These are phyloP conservation scores for Ageneiosus marmoratus DNA, from an alignment of 2,113 vertebrate genomes.

Conservation along the genomic window DNA sequence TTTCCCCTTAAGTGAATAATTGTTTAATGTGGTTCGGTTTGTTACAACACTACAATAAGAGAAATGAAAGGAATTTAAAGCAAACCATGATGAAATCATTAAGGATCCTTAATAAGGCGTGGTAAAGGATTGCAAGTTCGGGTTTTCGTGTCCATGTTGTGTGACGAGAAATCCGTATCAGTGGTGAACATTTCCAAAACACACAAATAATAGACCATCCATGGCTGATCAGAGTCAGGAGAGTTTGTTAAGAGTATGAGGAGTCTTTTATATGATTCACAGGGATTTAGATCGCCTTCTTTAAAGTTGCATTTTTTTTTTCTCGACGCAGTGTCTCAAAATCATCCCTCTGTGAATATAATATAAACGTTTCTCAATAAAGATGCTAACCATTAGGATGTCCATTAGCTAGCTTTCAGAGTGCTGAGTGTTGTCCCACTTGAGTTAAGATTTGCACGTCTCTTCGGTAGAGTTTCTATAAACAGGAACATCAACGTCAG, in stretches of 20 bases:
- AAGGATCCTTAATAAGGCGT: slow-evolving; percentile 39
- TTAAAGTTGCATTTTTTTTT: slow-evolving; percentile 4
- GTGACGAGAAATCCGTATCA: slow-evolving; percentile 18
- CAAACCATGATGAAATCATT: slow-evolving; percentile 53
- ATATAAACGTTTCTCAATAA: background rate
- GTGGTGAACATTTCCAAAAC: slow-evolving; percentile 45
- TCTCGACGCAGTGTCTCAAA: background rate
- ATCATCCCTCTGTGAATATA: background rate
- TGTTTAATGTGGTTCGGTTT: slow-evolving; percentile 46
- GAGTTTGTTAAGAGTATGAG: background rate
- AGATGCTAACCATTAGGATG: slow-evolving; percentile 15
- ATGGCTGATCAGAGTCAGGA: slow-evolving; percentile 39
- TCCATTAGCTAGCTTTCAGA: slow-evolving; percentile 23
- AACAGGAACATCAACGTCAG: slow-evolving; percentile 24
- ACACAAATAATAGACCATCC: slow-evolving; percentile 33
- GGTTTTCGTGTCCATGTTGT: slow-evolving; percentile 20
- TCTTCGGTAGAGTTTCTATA: slow-evolving; percentile 14
- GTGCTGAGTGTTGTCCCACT: slow-evolving; percentile 7
- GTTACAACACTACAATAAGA: slow-evolving; percentile 65
- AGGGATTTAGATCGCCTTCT: slow-evolving; percentile 9
- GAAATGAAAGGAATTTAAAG: slow-evolving; percentile 46
- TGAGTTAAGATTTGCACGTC: background rate
- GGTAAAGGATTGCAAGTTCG: slow-evolving; percentile 38
- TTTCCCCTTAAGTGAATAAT: slow-evolving; percentile 43
- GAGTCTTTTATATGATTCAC: slow-evolving; percentile 35